Conservation (phyloP, 2,797 vertebrate genomes). For the Nyctibius grandis region DNA sequence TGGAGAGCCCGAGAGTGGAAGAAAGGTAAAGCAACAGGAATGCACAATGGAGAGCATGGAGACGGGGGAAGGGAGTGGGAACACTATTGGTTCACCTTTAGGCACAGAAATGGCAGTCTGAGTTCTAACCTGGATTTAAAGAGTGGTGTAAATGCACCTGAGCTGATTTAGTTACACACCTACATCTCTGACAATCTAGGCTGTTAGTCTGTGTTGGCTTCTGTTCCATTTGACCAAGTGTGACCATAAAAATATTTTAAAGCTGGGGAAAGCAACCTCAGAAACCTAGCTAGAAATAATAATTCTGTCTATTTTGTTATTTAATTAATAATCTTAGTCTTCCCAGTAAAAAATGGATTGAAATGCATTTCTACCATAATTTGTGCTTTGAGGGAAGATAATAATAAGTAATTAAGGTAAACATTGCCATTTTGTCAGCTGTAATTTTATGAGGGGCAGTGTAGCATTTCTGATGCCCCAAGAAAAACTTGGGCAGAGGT, state of each 20-base stretch:
- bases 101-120: background rate
- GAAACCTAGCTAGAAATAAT: background rate
- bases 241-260: background rate
- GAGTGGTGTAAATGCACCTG: background rate
- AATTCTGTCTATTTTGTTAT: background rate
- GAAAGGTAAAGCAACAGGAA: background rate
- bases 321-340: background rate
- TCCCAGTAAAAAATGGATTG: background rate
- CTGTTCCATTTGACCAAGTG: background rate
- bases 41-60: rapidly evolving
- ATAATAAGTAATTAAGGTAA: background rate
- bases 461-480: background rate
- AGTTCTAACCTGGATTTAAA: background rate
- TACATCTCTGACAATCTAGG: background rate
- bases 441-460: background rate
- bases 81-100: background rate
- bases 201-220: background rate
- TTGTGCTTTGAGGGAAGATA: background rate
- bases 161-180: background rate
- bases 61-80: background rate
- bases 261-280: background rate
- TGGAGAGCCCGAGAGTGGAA: background rate
- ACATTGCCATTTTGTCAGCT: background rate
- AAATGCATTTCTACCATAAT: background rate
- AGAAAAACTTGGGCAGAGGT: background rate